Conservation (phyloP, 2,113 vertebrate genomes). For the Tautogolabrus adspersus region DNA sequence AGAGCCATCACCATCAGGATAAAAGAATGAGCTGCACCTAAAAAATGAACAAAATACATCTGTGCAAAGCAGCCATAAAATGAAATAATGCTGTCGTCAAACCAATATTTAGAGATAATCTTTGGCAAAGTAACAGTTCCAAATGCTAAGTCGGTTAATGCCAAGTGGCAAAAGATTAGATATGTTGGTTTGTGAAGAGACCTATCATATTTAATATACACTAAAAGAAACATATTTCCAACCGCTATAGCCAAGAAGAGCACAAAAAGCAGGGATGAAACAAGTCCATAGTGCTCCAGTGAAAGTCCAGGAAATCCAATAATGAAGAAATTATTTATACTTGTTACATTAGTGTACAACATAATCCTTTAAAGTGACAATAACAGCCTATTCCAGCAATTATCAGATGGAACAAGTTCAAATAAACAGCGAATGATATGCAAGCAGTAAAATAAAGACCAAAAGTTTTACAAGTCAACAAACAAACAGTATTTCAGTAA, state of each 20-base stretch:
- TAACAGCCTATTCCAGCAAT: too few species aligned
- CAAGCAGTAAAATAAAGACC: too few species aligned
- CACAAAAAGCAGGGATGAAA: slow-evolving; percentile 62
- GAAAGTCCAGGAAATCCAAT: slow-evolving; percentile 77
- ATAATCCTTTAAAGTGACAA: not conserved
- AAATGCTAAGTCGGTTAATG: slow-evolving; percentile 75
- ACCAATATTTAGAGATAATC: slow-evolving; percentile 74
- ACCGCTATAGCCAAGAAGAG: slow-evolving; percentile 63
- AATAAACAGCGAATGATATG: too few species aligned
- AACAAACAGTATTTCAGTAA: too few species aligned
- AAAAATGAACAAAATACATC: slow-evolving; percentile 79
- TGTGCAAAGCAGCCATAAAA: slow-evolving; percentile 76
- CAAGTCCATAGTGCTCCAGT: slow-evolving; percentile 50
- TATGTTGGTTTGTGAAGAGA: slow-evolving; percentile 79
- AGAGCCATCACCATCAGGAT: slow-evolving; percentile 77
- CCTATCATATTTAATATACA: slow-evolving; percentile 63
- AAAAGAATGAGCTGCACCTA: slow-evolving; percentile 70
- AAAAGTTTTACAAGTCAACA: too few species aligned
- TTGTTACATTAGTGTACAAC: slow-evolving; percentile 14
- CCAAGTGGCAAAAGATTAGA: slow-evolving; percentile 80
- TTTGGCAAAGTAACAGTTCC: slow-evolving; percentile 73
- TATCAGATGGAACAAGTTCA: too few species aligned
- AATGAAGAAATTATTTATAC: slow-evolving; percentile 55
- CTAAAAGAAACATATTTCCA: slow-evolving; percentile 76
- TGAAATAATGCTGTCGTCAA: slow-evolving; percentile 47